phyloP scores from a whole-genome alignment of 2,888 invertebrate genomes.

The Hylaea fasciaria region DNA sequence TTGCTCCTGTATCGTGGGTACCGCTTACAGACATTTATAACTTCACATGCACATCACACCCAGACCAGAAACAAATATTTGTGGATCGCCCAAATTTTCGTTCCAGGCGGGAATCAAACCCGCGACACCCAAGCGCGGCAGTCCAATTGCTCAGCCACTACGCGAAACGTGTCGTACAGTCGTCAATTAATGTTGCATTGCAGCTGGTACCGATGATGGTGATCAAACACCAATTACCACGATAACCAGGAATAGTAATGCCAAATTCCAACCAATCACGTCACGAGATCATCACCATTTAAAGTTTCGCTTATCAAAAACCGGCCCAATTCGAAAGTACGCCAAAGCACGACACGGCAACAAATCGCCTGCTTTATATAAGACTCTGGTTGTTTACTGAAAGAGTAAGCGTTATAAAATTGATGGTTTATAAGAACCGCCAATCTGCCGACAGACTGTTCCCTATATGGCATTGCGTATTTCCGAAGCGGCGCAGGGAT shows the following conservation, averaged over 20 bases:
- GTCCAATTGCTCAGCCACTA: no score
- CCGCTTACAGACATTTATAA: no score
- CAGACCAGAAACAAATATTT: no score
- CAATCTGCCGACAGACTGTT: conserved; percentile 47
- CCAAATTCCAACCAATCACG: conserved; percentile 8
- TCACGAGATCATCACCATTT: conserved; percentile 11
- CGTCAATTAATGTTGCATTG: no score
- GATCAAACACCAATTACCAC: no score
- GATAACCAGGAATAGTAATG: background rate
- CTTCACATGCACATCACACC: no score
- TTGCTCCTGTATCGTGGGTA: no score
- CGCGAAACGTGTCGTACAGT: no score
- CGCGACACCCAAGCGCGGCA: no score
- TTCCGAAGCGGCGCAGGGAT: conserved; percentile 47
- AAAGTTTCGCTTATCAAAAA: conserved; percentile 22
- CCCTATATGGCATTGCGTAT: conserved; percentile 61
- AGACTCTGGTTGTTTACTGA: conserved; percentile 43
- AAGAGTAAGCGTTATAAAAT: conserved; percentile 52
- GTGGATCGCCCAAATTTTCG: no score
- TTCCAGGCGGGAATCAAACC: no score
- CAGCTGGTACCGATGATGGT: no score
- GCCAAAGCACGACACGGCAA: conserved; percentile 22
- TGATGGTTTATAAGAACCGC: conserved; percentile 56
- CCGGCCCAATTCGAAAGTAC: conserved; percentile 21
- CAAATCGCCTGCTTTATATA: conserved; percentile 44